Evolutionary conservation across 2,797 vertebrate genomes (phyloP).

Genomic region (Cyclopterus lumpus): DNA sequence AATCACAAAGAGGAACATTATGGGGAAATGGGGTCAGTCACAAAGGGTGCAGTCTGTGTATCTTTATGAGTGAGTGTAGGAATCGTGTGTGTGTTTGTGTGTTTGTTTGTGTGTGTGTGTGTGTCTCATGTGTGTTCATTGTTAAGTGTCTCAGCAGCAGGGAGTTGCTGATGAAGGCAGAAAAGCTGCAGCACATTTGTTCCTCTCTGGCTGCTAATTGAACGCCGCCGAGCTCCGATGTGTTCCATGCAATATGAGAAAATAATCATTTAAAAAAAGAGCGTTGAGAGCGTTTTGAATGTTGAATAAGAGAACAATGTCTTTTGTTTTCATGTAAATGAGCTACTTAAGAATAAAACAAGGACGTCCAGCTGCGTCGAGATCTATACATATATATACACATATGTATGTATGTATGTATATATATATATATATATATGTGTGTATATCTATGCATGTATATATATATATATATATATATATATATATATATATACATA

Average conservation of each 20-base stretch:
- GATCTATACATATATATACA: too few species aligned
- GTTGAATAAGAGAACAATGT: not conserved
- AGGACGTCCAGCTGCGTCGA: not conserved
- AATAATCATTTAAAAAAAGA: not conserved
- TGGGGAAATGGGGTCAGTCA: not conserved
- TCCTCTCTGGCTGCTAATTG: conserved; percentile 27
- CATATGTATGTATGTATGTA: too few species aligned
- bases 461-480: too few species aligned
- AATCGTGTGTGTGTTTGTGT: not conserved
- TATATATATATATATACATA: too few species aligned
- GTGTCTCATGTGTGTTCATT: conserved; percentile 18
- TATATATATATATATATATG: too few species aligned
- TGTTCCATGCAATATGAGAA: not conserved
- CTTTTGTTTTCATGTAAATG: conserved; percentile 2
- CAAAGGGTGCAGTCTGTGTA: not conserved
- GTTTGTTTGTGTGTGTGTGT: not conserved
- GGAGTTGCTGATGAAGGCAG: conserved; percentile 40
- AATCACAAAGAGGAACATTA: not conserved
- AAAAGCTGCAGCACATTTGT: conserved; percentile 33
- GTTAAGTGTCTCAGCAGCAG: conserved; percentile 30
- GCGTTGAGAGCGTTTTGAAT: not conserved
- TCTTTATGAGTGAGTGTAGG: not conserved
- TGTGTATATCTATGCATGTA: too few species aligned
- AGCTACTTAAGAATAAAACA: not conserved
- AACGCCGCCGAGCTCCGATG: conserved; percentile 1